Percentiles rank a stretch among this genome's conserved stretches.
phyloP scores from a whole-genome alignment of 2,888 invertebrate genomes.

The Ferrisia virgata region DNA sequence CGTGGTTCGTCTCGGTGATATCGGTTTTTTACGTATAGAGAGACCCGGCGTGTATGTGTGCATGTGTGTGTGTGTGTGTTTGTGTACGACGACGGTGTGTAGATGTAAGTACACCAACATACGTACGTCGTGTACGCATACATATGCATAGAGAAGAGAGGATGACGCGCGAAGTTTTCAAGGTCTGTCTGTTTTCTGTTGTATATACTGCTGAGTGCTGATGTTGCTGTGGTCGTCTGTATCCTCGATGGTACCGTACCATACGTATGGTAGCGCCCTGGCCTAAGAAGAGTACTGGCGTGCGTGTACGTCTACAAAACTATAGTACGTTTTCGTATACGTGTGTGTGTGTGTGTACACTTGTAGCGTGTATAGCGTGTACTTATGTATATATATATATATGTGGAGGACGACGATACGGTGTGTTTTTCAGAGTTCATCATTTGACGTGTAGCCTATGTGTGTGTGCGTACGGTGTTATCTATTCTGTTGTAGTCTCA shows the following conservation, averaged over 20 bases:
- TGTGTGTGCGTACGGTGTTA: background rate
- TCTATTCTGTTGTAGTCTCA: background rate
- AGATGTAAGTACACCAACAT: background rate
- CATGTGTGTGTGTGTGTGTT: background rate
- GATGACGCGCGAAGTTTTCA: background rate
- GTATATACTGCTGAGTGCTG: background rate
- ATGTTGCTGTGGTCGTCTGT: background rate
- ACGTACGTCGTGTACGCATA: background rate
- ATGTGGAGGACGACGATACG: background rate
- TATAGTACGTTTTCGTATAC: too few relatives aligned
- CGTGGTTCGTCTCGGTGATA: background rate
- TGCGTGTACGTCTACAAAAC: too few relatives aligned
- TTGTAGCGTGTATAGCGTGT: too few relatives aligned
- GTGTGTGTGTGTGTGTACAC: too few relatives aligned
- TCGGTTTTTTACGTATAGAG: too few relatives aligned
- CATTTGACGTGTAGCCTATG: background rate
- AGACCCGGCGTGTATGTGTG: too few relatives aligned
- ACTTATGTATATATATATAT: background rate
- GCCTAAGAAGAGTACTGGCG: background rate
- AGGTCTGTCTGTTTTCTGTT: background rate
- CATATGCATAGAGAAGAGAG: background rate
- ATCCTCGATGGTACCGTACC: background rate
- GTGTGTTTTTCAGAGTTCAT: background rate
- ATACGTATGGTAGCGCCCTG: background rate
- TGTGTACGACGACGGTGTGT: too few relatives aligned